Evolutionary conservation across 1,140 invertebrate genomes (phyloP), one percentile per base, ranked within the genome.

Genomic region (Neoseiulus cucumeris): DNA sequence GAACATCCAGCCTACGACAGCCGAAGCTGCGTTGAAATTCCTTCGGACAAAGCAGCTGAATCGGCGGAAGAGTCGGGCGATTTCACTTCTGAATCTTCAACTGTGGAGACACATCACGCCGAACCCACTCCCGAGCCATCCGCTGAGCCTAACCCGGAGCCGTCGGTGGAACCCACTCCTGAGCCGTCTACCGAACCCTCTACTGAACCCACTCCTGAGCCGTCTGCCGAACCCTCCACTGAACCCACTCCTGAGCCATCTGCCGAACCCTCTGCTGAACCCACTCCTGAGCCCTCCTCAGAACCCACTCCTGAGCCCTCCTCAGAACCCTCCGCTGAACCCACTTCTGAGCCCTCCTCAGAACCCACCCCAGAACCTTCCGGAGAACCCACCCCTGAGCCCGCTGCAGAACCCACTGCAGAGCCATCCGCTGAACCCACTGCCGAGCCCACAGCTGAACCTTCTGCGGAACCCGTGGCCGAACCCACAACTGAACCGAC

Each of bases 41-140:
- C 51, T 2, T 25, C 25, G 14, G 51, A 59, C 14, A n/a, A 17
- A 14, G 33, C 51, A 9, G 33, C 33, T 39, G 33, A 39, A 9
- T 39, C 9, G 4, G 4, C 9, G 4, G 33, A 39, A 39, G 33
- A 39, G 9, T 39, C 33, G 4, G 33, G 25, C 14, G 51, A 59
- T 2, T 17, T 25, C 14, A 5, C 51, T 5, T 14, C 51, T 6
- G 42, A 65, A 65, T 41, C 64, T 7, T 33, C 33, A 44, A 1
- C 64, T 18, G 33, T 4, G 9, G 33, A 9, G 4, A 9, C 33
- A n/a, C n/a, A n/a, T n/a, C 1, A 22, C 1, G 12, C 64, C 14
- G 42, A 65, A 41, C 42, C 64, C 4, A 65, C 64, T 17, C 17
- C 64, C 14, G 42, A 65, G 12, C 42, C 64, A 28, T 42, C 64